Evolutionary conservation across 2,797 vertebrate genomes (phyloP).

Genomic region (Acanthiza pusilla): DNA sequence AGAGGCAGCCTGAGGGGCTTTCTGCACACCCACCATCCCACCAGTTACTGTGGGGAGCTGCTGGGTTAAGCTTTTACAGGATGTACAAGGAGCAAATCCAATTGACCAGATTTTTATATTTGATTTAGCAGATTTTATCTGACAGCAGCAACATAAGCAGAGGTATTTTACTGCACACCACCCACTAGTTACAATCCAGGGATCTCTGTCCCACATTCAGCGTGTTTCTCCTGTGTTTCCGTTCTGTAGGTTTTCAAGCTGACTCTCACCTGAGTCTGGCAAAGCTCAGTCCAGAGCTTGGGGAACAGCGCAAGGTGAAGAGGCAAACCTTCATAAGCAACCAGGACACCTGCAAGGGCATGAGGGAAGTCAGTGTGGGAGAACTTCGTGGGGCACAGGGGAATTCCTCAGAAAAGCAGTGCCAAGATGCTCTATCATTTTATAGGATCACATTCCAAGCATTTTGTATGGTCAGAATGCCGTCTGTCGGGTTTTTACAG

Average conservation of each 20-base stretch:
- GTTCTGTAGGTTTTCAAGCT: background rate
- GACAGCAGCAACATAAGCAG: background rate
- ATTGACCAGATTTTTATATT: background rate
- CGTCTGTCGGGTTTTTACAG: background rate
- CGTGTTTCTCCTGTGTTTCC: background rate
- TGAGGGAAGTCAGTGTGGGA: conserved; percentile 26
- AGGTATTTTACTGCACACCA: background rate
- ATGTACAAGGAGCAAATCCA: background rate
- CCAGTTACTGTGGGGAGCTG: background rate
- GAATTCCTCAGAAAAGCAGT: background rate
- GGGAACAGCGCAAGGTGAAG: conserved; percentile 94
- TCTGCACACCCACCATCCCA: background rate
- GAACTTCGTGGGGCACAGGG: background rate
- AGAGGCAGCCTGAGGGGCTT: background rate
- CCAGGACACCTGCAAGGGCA: conserved; percentile 86
- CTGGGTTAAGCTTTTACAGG: background rate
- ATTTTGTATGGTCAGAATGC: background rate
- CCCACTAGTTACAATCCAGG: background rate
- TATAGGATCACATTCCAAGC: background rate
- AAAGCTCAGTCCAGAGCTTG: conserved; percentile 97
- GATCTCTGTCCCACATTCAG: background rate
- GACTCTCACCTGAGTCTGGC: conserved; percentile 89
- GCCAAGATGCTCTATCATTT: rapidly evolving
- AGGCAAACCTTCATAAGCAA: conserved; percentile 96
- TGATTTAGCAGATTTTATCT: background rate